phyloP scores from a whole-genome alignment of 2,797 vertebrate genomes.

The Falco berigora region DNA sequence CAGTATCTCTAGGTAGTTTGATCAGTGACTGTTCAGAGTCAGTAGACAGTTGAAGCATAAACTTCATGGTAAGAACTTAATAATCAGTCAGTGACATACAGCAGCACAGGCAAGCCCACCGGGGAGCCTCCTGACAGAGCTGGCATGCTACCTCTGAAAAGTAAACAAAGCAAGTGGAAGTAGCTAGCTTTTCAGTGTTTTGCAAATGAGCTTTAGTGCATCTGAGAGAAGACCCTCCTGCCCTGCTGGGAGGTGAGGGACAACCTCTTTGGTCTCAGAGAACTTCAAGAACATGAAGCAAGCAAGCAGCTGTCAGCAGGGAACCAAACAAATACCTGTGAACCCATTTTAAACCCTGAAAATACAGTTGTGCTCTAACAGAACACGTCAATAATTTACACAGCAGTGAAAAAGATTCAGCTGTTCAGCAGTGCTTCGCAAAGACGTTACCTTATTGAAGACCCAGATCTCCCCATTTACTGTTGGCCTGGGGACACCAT shows the following conservation, averaged over 20 bases:
- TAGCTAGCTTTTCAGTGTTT: not conserved
- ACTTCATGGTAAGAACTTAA: not conserved
- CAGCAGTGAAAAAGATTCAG: too few species aligned
- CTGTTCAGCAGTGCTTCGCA: not conserved
- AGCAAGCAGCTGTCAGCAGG: not conserved
- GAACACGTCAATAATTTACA: not conserved
- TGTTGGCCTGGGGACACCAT: constrained; percentile 94
- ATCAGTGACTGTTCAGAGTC: not conserved
- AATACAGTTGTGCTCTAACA: not conserved
- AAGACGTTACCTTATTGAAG: constrained; percentile 89
- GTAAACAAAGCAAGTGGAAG: too few species aligned
- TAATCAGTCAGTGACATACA: not conserved
- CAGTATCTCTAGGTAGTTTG: not conserved
- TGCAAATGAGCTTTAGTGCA: not conserved
- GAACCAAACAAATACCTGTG: not conserved
- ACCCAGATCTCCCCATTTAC: constrained; percentile 99
- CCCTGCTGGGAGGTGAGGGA: not conserved
- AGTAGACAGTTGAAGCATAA: not conserved
- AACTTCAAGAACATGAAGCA: not conserved
- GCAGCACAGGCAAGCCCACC: not conserved
- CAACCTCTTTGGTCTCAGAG: not conserved
- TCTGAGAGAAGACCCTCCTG: not conserved
- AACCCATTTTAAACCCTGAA: not conserved
- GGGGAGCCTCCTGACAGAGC: not conserved
- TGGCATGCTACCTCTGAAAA: too few species aligned